Conservation (phyloP, 2,888 invertebrate genomes). For the Teinopalpus imperialis region DNA sequence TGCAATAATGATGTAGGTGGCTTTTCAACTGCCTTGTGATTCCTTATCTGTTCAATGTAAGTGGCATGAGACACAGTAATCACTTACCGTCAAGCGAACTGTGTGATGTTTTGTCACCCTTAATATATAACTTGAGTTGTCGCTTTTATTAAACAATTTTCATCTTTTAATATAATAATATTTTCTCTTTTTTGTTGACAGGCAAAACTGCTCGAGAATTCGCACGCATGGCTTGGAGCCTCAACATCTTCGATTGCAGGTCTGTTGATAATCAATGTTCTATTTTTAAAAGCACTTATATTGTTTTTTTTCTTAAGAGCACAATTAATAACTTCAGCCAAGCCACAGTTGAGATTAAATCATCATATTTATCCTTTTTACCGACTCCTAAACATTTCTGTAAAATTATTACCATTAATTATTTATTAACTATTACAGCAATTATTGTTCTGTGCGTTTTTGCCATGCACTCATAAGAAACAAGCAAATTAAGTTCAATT, state of each 20-base stretch:
- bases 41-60: too few relatives aligned
- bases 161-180: too few relatives aligned
- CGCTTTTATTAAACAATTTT: too few relatives aligned
- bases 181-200: conserved; percentile 75
- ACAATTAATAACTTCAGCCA: neutral
- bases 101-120: too few relatives aligned
- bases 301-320: conserved; percentile 15
- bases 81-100: too few relatives aligned
- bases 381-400: neutral
- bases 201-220: conserved; percentile 96
- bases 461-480: neutral
- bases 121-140: too few relatives aligned
- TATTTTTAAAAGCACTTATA: conserved; percentile 22
- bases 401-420: neutral
- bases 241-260: conserved; percentile 95
- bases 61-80: too few relatives aligned
- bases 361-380: neutral
- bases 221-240: conserved; percentile 95
- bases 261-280: conserved; percentile 80
- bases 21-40: too few relatives aligned
- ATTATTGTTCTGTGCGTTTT: neutral
- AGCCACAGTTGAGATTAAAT: conserved; percentile 2
- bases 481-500: conserved; percentile 1
- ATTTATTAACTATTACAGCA: neutral
- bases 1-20: too few relatives aligned